Evolutionary conservation across 2,888 invertebrate species (phyloP).

Genomic region (Drosophila quinaria): DNA sequence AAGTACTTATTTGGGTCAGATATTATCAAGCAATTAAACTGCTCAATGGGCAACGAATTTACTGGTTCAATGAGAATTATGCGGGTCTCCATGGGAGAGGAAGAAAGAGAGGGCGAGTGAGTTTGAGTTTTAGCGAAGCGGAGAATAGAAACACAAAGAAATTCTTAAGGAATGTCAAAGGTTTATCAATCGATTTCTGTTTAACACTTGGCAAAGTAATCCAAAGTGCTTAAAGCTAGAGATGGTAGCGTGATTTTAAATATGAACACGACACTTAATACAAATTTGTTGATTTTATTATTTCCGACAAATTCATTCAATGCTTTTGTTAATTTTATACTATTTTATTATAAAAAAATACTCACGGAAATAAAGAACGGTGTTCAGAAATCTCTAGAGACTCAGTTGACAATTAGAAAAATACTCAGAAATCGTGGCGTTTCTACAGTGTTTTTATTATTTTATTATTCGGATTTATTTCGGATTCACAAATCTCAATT

Average conservation of each 20-base stretch:
- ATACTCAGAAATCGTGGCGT: no score
- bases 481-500: no score
- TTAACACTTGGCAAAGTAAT: slow-evolving; percentile 13
- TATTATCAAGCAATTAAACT: slow-evolving; percentile 45
- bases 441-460: no score
- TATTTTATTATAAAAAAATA: no score
- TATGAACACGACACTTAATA: neutral
- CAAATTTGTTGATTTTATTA: no score
- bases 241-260: slow-evolving; percentile 4
- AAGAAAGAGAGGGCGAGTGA: neutral
- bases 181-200: slow-evolving; percentile 26
- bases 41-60: slow-evolving; percentile 41
- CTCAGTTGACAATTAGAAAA: no score
- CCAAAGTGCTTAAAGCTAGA: slow-evolving; percentile 3
- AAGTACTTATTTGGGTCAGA: slow-evolving; percentile 48
- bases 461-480: no score
- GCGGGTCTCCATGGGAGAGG: slow-evolving; percentile 27
- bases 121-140: neutral
- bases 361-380: no score
- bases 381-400: no score
- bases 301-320: no score
- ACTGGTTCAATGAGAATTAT: slow-evolving; percentile 18
- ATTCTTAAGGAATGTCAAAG: slow-evolving; percentile 13
- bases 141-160: neutral
- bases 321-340: no score